Percentiles rank a stretch among this genome's conserved stretches.
These are phyloP conservation scores for Mythimna ferrago DNA, from an alignment of 2,888 invertebrate genomes.

Conservation along the genomic window DNA sequence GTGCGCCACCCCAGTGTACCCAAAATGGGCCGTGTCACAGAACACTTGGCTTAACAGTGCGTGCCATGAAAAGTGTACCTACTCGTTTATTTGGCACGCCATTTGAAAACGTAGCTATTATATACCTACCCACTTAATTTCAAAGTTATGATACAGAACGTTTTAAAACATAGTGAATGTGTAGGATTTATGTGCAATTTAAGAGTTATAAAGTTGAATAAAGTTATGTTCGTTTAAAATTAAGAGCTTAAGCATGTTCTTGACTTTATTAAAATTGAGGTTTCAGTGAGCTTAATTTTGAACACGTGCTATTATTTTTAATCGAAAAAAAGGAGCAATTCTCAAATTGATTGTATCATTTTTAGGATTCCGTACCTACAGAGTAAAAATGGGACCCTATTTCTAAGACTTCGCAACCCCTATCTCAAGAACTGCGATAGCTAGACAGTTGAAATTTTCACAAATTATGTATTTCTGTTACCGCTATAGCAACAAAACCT, in stretches of 20 bases:
- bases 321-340: too few relatives aligned
- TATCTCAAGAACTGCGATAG: too few relatives aligned
- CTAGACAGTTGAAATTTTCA: too few relatives aligned
- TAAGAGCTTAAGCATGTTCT: background rate
- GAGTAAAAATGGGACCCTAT: too few relatives aligned
- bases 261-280: background rate
- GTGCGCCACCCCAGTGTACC: conserved; percentile 34
- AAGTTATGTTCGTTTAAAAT: conserved; percentile 25
- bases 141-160: conserved; percentile 31
- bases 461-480: too few relatives aligned
- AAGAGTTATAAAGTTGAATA: background rate
- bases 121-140: conserved; percentile 21
- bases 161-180: conserved; percentile 8
- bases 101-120: conserved; percentile 34
- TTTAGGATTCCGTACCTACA: too few relatives aligned
- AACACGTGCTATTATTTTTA: background rate
- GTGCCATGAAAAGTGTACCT: conserved; percentile 53
- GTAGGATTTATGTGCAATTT: conserved; percentile 14
- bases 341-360: too few relatives aligned
- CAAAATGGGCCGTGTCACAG: conserved; percentile 49
- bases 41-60: conserved; percentile 48
- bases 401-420: too few relatives aligned
- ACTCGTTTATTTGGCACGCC: conserved; percentile 52
- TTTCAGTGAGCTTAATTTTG: background rate
- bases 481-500: too few relatives aligned